Percentiles rank a stretch among this genome's conserved stretches.
Evolutionary conservation across 2,797 vertebrate species (phyloP).

Genomic region (Leptodactylus fallax): DNA sequence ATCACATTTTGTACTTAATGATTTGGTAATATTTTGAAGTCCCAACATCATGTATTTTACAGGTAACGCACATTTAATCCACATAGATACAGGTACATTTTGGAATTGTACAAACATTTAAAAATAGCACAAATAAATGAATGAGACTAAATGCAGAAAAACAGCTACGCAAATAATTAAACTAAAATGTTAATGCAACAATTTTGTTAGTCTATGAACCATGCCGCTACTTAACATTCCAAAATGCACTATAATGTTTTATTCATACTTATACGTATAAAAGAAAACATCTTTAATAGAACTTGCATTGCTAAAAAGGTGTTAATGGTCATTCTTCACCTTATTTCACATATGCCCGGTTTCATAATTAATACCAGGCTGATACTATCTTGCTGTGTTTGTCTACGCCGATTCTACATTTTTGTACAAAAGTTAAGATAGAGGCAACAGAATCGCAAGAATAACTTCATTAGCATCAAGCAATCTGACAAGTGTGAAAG

Average conservation of each 20-base stretch:
- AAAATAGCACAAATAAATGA: constrained; percentile 4
- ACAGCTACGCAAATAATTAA: constrained; percentile 13
- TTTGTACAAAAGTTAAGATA: neutral
- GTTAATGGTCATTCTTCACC: constrained; percentile 54
- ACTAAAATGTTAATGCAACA: constrained; percentile 27
- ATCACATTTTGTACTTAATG: neutral
- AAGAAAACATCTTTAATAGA: constrained; percentile 22
- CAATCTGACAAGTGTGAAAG: neutral
- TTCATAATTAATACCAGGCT: constrained; percentile 25
- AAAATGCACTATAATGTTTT: constrained; percentile 51
- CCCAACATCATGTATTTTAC: neutral
- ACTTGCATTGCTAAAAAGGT: constrained; percentile 44
- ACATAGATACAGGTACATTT: neutral
- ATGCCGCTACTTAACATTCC: constrained; percentile 41
- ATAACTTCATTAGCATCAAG: constrained; percentile 18
- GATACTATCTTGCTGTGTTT: neutral
- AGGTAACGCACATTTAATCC: neutral
- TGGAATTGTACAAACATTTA: neutral
- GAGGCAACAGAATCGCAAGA: neutral
- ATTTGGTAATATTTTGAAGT: too few species aligned
- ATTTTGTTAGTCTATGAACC: constrained; percentile 36
- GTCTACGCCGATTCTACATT: neutral
- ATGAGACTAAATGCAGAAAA: constrained; percentile 22
- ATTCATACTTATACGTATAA: constrained; percentile 36
- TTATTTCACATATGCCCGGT: constrained; percentile 26